Conservation (phyloP, 2,797 vertebrate genomes). For the Lagodon rhomboides region DNA sequence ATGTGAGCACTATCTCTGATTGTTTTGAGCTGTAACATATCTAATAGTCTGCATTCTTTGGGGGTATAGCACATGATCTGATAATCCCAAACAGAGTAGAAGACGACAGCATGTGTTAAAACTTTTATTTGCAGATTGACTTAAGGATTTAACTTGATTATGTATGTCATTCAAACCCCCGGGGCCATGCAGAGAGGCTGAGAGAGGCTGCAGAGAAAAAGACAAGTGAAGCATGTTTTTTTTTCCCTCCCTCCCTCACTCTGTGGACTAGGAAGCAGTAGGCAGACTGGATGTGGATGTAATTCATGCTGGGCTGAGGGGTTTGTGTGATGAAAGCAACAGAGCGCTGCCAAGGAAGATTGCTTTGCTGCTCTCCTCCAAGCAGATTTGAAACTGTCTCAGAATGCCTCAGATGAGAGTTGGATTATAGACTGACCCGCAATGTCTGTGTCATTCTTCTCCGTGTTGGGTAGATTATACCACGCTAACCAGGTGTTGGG, state of each 20-base stretch:
- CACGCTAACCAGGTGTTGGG: constrained; percentile 96
- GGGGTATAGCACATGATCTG: constrained; percentile 70
- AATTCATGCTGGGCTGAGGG: constrained; percentile 99
- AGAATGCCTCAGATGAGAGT: constrained; percentile 99
- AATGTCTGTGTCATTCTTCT: constrained; percentile 99
- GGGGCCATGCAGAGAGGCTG: constrained; percentile 70
- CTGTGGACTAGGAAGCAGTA: constrained; percentile 91
- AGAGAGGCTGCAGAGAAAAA: constrained; percentile 81
- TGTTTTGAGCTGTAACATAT: constrained; percentile 72
- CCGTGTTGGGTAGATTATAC: constrained; percentile 96
- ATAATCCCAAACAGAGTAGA: constrained; percentile 78
- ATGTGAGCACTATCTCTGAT: constrained; percentile 51
- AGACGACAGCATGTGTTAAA: constrained; percentile 75
- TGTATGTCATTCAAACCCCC: constrained; percentile 83
- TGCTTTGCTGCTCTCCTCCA: constrained; percentile 99
- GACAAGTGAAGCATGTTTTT: constrained; percentile 90
- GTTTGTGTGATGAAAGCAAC: constrained; percentile 99
- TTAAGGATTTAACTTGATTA: constrained; percentile 83
- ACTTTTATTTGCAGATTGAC: constrained; percentile 81
- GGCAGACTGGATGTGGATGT: constrained; percentile 96
- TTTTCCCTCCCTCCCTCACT: constrained; percentile 68
- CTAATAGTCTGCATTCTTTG: constrained; percentile 69
- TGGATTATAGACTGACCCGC: constrained; percentile 99
- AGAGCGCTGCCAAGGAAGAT: constrained; percentile 99
- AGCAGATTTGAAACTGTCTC: constrained; percentile 99